Percentiles rank a stretch among this genome's conserved stretches.
phyloP scores from a whole-genome alignment of 2,888 invertebrate species.

The Pyrocoelia pectoralis region DNA sequence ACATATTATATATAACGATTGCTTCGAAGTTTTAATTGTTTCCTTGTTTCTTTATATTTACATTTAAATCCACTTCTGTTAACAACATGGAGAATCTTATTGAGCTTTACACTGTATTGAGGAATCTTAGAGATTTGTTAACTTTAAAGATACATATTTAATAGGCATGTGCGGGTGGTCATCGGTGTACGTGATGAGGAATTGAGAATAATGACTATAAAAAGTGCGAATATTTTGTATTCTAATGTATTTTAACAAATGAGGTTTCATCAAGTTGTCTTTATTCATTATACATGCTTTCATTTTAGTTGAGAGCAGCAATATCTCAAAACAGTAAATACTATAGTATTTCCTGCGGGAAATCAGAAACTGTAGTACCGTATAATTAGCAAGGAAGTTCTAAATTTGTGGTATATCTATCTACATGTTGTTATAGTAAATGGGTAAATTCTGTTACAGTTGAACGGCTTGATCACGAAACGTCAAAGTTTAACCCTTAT shows the following conservation, averaged over 20 bases:
- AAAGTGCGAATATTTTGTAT: neutral
- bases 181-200: no score
- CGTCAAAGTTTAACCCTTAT: neutral
- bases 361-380: conserved; percentile 42
- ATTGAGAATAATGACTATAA: no score
- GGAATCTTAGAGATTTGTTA: no score
- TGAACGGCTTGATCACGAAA: conserved; percentile 17
- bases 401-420: conserved; percentile 25
- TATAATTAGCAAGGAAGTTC: conserved; percentile 41
- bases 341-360: conserved; percentile 38
- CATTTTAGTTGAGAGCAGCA: conserved; percentile 30
- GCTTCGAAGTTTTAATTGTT: no score
- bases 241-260: conserved; percentile 13
- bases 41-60: no score
- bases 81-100: no score
- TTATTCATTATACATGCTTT: conserved; percentile 33
- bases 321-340: conserved; percentile 37
- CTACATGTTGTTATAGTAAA: conserved; percentile 22
- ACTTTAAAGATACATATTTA: no score
- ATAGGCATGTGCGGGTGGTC: no score
- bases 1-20: no score
- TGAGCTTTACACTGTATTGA: no score
- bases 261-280: conserved; percentile 15
- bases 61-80: no score
- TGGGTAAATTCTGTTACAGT: neutral